A percentile compares a stretch with the other conserved stretches of the same genome.
Evolutionary conservation across 2,888 invertebrate species (phyloP).

Genomic region (Dendrolimus pini): DNA sequence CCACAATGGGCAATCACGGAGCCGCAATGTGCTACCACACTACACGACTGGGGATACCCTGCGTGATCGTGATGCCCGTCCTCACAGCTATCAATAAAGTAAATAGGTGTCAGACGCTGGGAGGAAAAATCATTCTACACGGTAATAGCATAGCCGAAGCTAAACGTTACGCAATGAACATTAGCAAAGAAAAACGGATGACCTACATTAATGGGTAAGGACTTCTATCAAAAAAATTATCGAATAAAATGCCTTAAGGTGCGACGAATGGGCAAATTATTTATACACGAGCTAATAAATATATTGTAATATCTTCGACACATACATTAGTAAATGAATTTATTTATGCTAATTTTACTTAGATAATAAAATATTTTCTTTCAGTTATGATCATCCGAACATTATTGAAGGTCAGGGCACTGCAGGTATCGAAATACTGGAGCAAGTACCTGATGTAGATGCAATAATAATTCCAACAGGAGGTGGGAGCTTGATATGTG

Average conservation of each 20-base stretch:
- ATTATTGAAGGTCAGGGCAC: conserved; percentile 97
- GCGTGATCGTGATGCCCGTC: conserved; percentile 92
- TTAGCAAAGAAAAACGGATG: conserved; percentile 82
- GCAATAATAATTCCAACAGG: conserved; percentile 94
- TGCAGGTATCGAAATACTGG: conserved; percentile 93
- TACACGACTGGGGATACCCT: conserved; percentile 80
- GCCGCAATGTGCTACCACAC: conserved; percentile 86
- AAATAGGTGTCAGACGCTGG: conserved; percentile 85
- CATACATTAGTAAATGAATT: too few relatives aligned
- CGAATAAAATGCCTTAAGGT: too few relatives aligned
- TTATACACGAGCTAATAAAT: too few relatives aligned
- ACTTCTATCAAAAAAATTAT: too few relatives aligned
- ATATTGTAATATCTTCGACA: too few relatives aligned
- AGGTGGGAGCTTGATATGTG: conserved; percentile 94
- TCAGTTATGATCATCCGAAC: conserved; percentile 94
- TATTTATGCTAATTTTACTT: too few relatives aligned
- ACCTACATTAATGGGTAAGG: conserved; percentile 91
- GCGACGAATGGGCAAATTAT: too few relatives aligned
- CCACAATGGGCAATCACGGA: conserved; percentile 95
- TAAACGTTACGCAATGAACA: conserved; percentile 82
- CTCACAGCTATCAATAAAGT: conserved; percentile 94
- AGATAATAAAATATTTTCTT: neutral
- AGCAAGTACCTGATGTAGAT: conserved; percentile 90
- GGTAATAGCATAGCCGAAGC: conserved; percentile 89
- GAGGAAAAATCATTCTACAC: conserved; percentile 86